Evolutionary conservation across 2,888 invertebrate species (phyloP).

Genomic region (Sinelater perroti): DNA sequence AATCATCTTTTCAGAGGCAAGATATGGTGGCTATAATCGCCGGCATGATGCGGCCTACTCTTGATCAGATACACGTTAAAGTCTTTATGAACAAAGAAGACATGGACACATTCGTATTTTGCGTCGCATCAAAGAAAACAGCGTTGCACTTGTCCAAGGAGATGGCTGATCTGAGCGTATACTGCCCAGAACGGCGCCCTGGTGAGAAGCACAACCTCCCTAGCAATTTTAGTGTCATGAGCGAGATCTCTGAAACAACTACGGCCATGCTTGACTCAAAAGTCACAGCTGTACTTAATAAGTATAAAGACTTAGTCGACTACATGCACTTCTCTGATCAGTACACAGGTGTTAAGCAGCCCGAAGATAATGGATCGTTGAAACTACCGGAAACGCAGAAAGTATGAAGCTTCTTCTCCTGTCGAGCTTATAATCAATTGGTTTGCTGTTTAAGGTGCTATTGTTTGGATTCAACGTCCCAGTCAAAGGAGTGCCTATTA

Average conservation of each 20-base stretch:
- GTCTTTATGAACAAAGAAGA: slow-evolving; percentile 89
- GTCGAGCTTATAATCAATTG: background rate
- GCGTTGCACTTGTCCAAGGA: slow-evolving; percentile 87
- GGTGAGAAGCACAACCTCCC: slow-evolving; percentile 58
- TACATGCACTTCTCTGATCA: slow-evolving; percentile 98
- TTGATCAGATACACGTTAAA: slow-evolving; percentile 87
- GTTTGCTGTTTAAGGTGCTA: slow-evolving; percentile 67
- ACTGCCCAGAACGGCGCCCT: slow-evolving; percentile 56
- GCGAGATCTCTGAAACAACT: slow-evolving; percentile 91
- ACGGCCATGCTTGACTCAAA: slow-evolving; percentile 84
- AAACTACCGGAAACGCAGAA: slow-evolving; percentile 58
- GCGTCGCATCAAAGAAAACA: slow-evolving; percentile 89
- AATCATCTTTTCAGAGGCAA: slow-evolving; percentile 72
- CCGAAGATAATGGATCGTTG: slow-evolving; percentile 75
- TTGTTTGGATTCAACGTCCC: slow-evolving; percentile 83
- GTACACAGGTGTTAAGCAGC: slow-evolving; percentile 88
- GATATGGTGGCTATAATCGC: slow-evolving; percentile 89
- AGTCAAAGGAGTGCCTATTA: slow-evolving; percentile 70
- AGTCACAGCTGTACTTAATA: slow-evolving; percentile 77
- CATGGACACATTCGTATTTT: slow-evolving; percentile 93
- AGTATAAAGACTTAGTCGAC: slow-evolving; percentile 86
- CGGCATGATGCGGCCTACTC: slow-evolving; percentile 82
- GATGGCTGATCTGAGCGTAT: slow-evolving; percentile 80
- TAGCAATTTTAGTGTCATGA: slow-evolving; percentile 74
- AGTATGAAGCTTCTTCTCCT: too few relatives aligned